Base-by-base conservation (phyloP, 2,888 invertebrate species). In the Ichneumoninae sp. region DNA sequence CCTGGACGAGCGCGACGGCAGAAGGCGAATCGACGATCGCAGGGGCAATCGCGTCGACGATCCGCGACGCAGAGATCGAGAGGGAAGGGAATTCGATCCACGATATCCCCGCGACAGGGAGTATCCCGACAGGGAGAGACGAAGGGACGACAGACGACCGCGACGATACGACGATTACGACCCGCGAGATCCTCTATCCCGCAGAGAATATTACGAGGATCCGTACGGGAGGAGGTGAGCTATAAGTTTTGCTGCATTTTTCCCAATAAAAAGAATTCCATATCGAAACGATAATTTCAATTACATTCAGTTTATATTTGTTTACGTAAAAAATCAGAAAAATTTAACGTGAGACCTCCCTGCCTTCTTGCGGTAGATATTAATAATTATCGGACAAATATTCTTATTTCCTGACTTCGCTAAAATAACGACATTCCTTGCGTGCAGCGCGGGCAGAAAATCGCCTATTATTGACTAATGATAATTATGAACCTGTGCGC, bases 171-270 rank as follows among this genome's bases (percentile, higher is more conserved):
- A 93, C 16, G 93, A 93, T 81, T 93, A 91, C 63, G 93, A 93
- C 83, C 69, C 89, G 7, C 88, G 92, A 44, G 93, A 93, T 83
- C 85, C 90, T 7, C 80, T 71, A 10, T 92, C 90, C 13, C 89
- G 92, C 33, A 89, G 93, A 71, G 92, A 93, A 13, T 93, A 91
- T 69, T 93, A 92, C 44, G 93, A 93, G 54, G 93, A 93, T 91
- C 88, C 91, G 83, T 93, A 93, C 81, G 88, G 86, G 7, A 90
- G 93, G 88, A 91, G 90, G 93, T 93, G 85, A 83, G 22, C 60
- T 8, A 66, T n/a, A 6, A 26, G 22, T 4, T 10, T 26, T 57
- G 2, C 22, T 22, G 44, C 54, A 10, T 22, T 19, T 19, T 7
- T 54, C 3, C 7, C 16, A 5, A 5, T 1, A 30, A 26, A 3